Evolutionary conservation across 1,140 invertebrate species (phyloP), one percentile per base, ranked within the genome.

Genomic region (Cephus cinctus): DNA sequence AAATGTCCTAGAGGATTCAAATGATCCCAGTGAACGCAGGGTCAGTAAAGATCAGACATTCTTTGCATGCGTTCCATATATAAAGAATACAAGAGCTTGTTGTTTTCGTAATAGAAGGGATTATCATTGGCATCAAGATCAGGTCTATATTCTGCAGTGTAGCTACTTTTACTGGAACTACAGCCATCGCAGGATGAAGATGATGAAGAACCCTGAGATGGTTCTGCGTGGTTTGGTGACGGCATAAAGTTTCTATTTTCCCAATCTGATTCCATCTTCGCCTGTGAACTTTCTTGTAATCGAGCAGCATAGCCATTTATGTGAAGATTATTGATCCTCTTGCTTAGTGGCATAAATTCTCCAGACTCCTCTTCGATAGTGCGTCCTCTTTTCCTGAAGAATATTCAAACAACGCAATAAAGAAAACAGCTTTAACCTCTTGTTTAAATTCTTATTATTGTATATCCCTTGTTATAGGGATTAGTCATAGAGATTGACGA

Each of bases 281-380:
- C 66, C 1, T 45, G 40, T 1, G 52, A 5, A 6, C 45, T 47
- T 36, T 73, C 66, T 38, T 54, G 56, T 2, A 71, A 39, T 6
- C 59, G 34, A 15, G 14, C 59, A 1, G 65, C 64, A 6, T 75
- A 60, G 31, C 61, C 59, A 50, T 87, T 87, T 32, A 89, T 83
- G 56, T 88, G 86, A n/a, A 89, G 75, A 71, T 89, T 88, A 57
- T 88, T 89, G 48, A 88, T 88, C 57, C 86, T 76, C 70, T 89
- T 89, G 16, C 86, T 88, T 20, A 89, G 63, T 35, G 87, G 87
- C 80, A 86, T 86, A 59, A 88, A 88, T 61, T 89, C 86, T 56
- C 83, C 83, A 27, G 78, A 77, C 54, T 87, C 86, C 51, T 86
- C 85, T 69, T 87, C 84, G 19, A 73, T 59, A 39, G 69, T 73